A percentile compares a stretch with the other conserved stretches of the same genome.
Conservation (phyloP, 2,797 vertebrate genomes). For the Denticeps clupeoides region DNA sequence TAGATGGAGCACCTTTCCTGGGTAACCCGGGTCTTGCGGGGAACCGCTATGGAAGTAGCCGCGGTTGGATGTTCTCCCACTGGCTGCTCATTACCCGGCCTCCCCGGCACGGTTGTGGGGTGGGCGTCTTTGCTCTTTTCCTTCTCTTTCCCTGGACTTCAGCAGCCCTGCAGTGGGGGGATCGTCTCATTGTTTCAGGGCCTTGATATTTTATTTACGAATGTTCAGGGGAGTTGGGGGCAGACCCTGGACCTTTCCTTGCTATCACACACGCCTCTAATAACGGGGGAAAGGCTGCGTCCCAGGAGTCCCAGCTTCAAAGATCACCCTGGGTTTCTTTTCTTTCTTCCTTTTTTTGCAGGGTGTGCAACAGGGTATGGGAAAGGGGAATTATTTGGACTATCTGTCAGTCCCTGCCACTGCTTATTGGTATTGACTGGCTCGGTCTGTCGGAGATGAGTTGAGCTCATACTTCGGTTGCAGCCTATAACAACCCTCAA, state of each 20-base stretch:
- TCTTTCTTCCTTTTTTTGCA: too few species aligned
- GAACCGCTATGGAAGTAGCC: slow-evolving; percentile 12
- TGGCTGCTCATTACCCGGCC: slow-evolving; percentile 49
- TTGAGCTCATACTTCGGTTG: slow-evolving; percentile 13
- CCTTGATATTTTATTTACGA: slow-evolving; percentile 61
- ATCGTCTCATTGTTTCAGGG: slow-evolving; percentile 46
- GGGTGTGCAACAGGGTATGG: slow-evolving; percentile 35
- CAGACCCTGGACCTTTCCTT: slow-evolving; percentile 35
- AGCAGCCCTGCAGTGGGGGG: slow-evolving; percentile 25
- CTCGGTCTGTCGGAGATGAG: slow-evolving; percentile 27
- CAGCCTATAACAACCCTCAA: too few species aligned
- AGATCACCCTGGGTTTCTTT: slow-evolving; percentile 43
- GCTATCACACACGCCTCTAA: slow-evolving; percentile 39
- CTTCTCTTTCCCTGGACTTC: slow-evolving; percentile 4
- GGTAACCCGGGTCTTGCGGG: slow-evolving; percentile 36
- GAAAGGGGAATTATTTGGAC: background rate
- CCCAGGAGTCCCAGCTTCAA: slow-evolving; percentile 46
- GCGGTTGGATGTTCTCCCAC: slow-evolving; percentile 16
- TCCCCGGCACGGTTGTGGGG: slow-evolving; percentile 34
- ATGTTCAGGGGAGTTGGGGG: slow-evolving; percentile 36
- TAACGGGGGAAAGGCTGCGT: slow-evolving; percentile 30
- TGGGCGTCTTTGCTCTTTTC: slow-evolving; percentile 22
- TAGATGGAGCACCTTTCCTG: slow-evolving; percentile 62
- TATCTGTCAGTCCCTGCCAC: slow-evolving; percentile 45
- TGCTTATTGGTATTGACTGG: slow-evolving; percentile 37